Conservation (phyloP, 1,140 invertebrate species). For the Zaprionus camerounensis region DNA sequence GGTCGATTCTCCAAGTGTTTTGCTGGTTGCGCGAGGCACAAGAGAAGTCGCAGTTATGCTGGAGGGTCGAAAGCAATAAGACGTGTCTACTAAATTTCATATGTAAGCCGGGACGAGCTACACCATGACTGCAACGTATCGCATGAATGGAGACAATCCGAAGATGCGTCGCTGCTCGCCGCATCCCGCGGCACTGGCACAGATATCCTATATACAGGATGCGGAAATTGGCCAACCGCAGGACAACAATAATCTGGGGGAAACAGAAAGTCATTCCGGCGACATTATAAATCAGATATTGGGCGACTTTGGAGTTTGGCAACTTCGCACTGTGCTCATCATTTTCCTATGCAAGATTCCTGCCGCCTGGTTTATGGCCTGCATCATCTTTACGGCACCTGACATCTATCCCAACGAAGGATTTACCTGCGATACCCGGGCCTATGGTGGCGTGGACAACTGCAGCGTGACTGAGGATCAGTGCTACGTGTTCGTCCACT, state of each 20-base stretch:
- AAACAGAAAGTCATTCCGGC: not conserved
- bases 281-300: conserved; percentile 73
- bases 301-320: conserved; percentile 84
- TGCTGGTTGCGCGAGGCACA: conserved; percentile 49
- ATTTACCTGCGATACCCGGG: conserved; percentile 61
- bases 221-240: not conserved
- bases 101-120: not conserved
- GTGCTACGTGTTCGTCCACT: conserved; percentile 65
- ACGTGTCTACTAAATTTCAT: conserved; percentile 61
- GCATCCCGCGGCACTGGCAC: conserved; percentile 23
- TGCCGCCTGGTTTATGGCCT: conserved; percentile 85
- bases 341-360: conserved; percentile 84
- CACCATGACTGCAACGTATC: conserved; percentile 32
- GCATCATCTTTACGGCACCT: conserved; percentile 81
- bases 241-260: not conserved
- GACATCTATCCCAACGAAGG: conserved; percentile 70
- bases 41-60: conserved; percentile 73
- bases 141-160: conserved; percentile 15
- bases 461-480: conserved; percentile 60
- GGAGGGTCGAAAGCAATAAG: conserved; percentile 49
- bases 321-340: conserved; percentile 78
- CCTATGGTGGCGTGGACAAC: conserved; percentile 34
- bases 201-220: conserved; percentile 35
- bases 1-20: conserved; percentile 34
- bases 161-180: conserved; percentile 42